Percentiles rank a stretch among this genome's conserved stretches.
These are phyloP conservation scores for Caenorhabditis japonica DNA, from an alignment of 2,888 invertebrate genomes.

Conservation along the genomic window DNA sequence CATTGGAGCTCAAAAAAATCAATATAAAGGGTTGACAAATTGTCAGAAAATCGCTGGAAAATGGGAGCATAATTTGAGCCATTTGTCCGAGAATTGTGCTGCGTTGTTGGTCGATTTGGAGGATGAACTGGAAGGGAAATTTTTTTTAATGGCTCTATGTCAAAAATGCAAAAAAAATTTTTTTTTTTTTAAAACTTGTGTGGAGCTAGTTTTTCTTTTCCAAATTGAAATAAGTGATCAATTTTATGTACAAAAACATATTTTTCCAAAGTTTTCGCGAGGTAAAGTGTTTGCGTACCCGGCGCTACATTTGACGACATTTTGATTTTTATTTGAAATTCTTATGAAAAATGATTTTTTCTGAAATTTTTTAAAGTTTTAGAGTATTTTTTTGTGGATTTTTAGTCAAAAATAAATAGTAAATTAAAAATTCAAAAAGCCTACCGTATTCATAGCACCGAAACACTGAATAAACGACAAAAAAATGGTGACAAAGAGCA, in stretches of 20 bases:
- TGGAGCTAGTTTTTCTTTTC: too few species aligned
- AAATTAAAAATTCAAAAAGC: not conserved
- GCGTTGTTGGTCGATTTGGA: constrained; percentile 17
- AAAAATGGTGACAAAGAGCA: constrained; percentile 22
- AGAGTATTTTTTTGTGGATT: too few species aligned
- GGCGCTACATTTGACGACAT: too few species aligned
- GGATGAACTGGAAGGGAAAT: constrained; percentile 17
- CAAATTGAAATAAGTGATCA: too few species aligned
- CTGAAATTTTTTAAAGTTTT: not conserved
- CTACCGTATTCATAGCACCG: constrained; percentile 35
- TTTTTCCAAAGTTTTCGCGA: too few species aligned
- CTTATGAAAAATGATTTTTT: not conserved
- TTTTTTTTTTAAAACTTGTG: not conserved
- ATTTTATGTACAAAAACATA: too few species aligned
- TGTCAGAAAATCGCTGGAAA: constrained; percentile 38
- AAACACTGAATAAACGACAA: constrained; percentile 21
- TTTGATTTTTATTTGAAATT: not conserved
- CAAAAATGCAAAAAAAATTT: not conserved
- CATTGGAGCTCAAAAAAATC: constrained; percentile 32
- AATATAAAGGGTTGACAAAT: constrained; percentile 24
- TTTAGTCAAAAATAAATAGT: too few species aligned
- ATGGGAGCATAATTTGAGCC: constrained; percentile 24
- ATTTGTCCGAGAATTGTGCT: constrained; percentile 17
- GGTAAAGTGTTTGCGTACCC: too few species aligned
- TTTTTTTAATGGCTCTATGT: not conserved